Percentiles rank a stretch among this genome's conserved stretches.
These are phyloP conservation scores for Whitmania pigra DNA, from an alignment of 1,140 invertebrate genomes.

Conservation along the genomic window DNA sequence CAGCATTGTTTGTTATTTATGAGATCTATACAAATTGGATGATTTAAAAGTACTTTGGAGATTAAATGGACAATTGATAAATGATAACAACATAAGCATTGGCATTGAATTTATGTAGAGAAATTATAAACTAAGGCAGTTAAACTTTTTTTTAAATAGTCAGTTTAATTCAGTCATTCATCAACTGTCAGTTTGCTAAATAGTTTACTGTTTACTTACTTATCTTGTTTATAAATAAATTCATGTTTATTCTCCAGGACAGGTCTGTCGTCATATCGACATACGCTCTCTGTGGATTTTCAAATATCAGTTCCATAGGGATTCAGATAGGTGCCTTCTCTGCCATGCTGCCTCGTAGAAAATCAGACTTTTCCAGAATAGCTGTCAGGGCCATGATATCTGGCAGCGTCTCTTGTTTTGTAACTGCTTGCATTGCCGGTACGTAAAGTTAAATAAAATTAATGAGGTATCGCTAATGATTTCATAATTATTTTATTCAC, in stretches of 20 bases:
- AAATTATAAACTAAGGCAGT: too few species aligned
- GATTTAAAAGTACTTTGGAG: too few species aligned
- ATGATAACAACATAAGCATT: too few species aligned
- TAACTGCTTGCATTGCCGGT: constrained; percentile 84
- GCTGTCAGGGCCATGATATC: constrained; percentile 70
- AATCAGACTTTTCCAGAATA: constrained; percentile 45
- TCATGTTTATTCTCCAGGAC: constrained; percentile 41
- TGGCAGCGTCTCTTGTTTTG: constrained; percentile 73
- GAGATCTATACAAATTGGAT: too few species aligned
- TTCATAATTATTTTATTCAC: neutral
- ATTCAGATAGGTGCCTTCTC: constrained; percentile 69
- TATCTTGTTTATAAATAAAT: too few species aligned
- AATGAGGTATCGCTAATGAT: neutral
- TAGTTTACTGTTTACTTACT: too few species aligned
- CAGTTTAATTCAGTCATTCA: too few species aligned
- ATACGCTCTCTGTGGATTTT: constrained; percentile 86
- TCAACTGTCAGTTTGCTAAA: too few species aligned
- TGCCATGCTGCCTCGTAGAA: constrained; percentile 63
- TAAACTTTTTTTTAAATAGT: too few species aligned
- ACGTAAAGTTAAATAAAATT: constrained; percentile 23
- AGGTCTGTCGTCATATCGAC: constrained; percentile 71
- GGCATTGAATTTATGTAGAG: too few species aligned
- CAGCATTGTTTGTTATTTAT: too few species aligned
- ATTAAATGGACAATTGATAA: too few species aligned
- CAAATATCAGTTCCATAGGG: constrained; percentile 78